Base-by-base conservation (phyloP, 2,888 invertebrate genomes). In the Polydrusus pterygomalis region DNA sequence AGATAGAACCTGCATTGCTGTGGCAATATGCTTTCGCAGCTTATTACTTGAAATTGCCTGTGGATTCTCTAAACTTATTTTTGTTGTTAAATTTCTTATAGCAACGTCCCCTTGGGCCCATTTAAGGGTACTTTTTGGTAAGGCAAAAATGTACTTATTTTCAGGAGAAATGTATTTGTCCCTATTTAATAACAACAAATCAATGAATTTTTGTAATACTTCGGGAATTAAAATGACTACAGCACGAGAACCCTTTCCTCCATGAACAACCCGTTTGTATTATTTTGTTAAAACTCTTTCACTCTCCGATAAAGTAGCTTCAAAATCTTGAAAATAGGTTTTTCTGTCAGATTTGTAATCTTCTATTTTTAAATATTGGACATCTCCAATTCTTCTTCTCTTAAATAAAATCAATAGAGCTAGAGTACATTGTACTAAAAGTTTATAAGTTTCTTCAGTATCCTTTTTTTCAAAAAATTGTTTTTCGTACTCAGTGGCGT, bases 31-130 rank as follows among this genome's bases (percentile, higher is more conserved):
- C 64, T 82, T 83, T 25, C 82, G 40, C 56, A 83, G 70, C 56
- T 74, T 80, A 63, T 82, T 83, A 20, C 80, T 81, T 3, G 81
- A 70, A 69, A 82, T 80, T 9, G 80, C 78, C 51, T 49, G 20
- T 15, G 80, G 77, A 70, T 81, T 74, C 74, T 82, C 72, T 51
- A 82, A 51, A 1, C 73, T 73, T 20, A 82, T 79, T 77, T 79
- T 81, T 68, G 73, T 79, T 5, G 78, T 43, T 5, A 83, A 72
- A 30, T 51, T 70, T 74, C 80, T 67, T 20, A 83, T 80, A 9
- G 82, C 82, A 8, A 82, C 80, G 74, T 82, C 82, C 15, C 80
- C 82, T 77, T 81, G 77, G 47, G 78, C 81, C 82, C 81, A 83
- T 74, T 79, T 75, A 18, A 82, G 75, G 20, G 38, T 79, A 54